Percentiles rank a stretch among this genome's conserved stretches.
phyloP scores from a whole-genome alignment of 2,113 vertebrate species.

The Chlorodrepanis virens region DNA sequence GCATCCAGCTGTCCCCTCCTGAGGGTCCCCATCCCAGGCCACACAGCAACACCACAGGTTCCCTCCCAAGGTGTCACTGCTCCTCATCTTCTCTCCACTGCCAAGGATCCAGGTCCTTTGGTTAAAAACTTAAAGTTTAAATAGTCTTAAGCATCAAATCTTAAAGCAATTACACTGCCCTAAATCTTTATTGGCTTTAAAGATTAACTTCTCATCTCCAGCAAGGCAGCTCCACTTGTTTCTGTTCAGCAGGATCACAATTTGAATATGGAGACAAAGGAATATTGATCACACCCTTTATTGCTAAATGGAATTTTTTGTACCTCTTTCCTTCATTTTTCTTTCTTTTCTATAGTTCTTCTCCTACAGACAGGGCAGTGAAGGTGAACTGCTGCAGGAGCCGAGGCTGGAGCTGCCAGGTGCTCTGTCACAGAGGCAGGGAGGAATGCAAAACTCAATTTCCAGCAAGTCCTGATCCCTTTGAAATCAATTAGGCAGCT shows the following conservation, averaged over 20 bases:
- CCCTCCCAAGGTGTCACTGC: neutral
- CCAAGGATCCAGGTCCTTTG: neutral
- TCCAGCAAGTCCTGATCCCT: neutral
- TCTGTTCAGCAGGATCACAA: neutral
- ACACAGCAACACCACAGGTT: rapidly evolving
- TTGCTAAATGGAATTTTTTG: neutral
- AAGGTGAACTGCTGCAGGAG: neutral
- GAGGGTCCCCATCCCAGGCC: neutral
- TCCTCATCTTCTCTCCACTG: neutral
- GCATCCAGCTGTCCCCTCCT: neutral
- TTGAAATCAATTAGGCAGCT: conserved; percentile 3
- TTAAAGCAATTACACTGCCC: neutral
- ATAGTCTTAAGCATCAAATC: neutral
- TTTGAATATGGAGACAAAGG: neutral
- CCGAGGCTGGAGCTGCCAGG: neutral
- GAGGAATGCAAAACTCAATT: neutral
- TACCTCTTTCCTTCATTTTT: neutral
- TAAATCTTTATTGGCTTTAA: neutral
- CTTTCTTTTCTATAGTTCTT: neutral
- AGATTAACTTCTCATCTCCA: neutral
- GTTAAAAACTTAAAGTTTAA: neutral
- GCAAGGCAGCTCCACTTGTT: neutral
- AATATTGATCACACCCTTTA: neutral
- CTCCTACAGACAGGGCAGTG: neutral
- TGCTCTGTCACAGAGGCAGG: neutral